Conservation (phyloP, 2,888 invertebrate species). For the Chloroclysta siterata region DNA sequence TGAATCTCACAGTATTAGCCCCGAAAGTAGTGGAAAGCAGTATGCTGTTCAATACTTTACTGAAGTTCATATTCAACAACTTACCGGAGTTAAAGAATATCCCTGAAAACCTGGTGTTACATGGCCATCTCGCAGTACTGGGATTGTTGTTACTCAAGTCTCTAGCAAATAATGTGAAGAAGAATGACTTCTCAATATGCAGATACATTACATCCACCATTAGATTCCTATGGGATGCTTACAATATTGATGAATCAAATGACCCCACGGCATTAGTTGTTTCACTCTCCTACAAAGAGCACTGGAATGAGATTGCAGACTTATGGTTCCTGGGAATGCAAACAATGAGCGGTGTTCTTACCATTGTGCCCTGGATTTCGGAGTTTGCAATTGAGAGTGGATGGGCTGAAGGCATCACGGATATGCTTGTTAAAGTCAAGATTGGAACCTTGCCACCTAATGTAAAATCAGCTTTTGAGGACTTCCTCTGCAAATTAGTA, state of each 20-base stretch:
- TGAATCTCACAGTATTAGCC: slow-evolving; percentile 96
- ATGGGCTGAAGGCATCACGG: slow-evolving; percentile 95
- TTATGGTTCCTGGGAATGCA: slow-evolving; percentile 98
- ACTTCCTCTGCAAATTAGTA: slow-evolving; percentile 93
- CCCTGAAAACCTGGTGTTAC: slow-evolving; percentile 92
- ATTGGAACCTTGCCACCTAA: slow-evolving; percentile 92
- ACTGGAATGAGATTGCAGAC: slow-evolving; percentile 95
- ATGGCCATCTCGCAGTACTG: slow-evolving; percentile 93
- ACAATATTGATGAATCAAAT: slow-evolving; percentile 94
- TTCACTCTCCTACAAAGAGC: slow-evolving; percentile 93
- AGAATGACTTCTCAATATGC: slow-evolving; percentile 95
- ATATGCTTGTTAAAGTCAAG: slow-evolving; percentile 92
- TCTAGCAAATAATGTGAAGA: slow-evolving; percentile 92
- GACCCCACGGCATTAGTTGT: slow-evolving; percentile 93
- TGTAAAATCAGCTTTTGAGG: slow-evolving; percentile 95
- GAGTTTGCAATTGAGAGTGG: slow-evolving; percentile 96
- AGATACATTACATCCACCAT: slow-evolving; percentile 95
- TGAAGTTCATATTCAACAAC: slow-evolving; percentile 94
- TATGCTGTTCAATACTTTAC: slow-evolving; percentile 89
- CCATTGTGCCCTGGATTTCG: slow-evolving; percentile 94
- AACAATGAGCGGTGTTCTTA: slow-evolving; percentile 92
- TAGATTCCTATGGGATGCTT: slow-evolving; percentile 96
- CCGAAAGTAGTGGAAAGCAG: slow-evolving; percentile 92
- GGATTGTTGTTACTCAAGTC: slow-evolving; percentile 93
- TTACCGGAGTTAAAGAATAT: slow-evolving; percentile 93